Evolutionary conservation across 2,888 invertebrate species (phyloP).

Genomic region (Archips xylosteana): DNA sequence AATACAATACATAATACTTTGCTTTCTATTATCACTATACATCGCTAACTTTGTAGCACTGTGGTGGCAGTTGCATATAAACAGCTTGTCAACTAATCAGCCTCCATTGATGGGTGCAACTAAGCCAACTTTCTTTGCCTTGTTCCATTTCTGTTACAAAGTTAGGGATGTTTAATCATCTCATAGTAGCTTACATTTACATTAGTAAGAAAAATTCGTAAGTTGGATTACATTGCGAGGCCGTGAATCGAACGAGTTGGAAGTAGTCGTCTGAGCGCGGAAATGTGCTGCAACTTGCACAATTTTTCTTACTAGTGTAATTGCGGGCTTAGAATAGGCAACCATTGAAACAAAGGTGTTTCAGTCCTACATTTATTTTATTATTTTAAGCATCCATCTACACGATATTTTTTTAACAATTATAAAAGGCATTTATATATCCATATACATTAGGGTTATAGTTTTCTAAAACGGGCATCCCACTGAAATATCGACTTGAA

Average conservation of each 20-base stretch:
- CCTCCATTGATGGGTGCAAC: too few relatives aligned
- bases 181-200: neutral
- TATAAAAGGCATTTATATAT: conserved; percentile 92
- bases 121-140: too few relatives aligned
- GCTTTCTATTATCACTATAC: conserved; percentile 47
- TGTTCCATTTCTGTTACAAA: neutral
- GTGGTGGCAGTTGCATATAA: neutral
- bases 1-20: conserved; percentile 74
- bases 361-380: conserved; percentile 32
- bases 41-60: neutral
- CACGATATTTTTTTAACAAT: conserved; percentile 74
- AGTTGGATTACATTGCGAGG: too few relatives aligned
- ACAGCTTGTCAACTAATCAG: neutral
- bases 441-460: conserved; percentile 93
- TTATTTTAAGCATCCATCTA: conserved; percentile 47
- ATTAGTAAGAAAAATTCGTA: too few relatives aligned
- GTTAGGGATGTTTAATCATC: neutral
- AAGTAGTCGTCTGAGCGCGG: too few relatives aligned
- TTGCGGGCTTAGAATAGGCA: neutral
- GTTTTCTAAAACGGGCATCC: conserved; percentile 88
- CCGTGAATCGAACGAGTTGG: too few relatives aligned
- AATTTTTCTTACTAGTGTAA: too few relatives aligned
- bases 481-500: conserved; percentile 87
- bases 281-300: too few relatives aligned
- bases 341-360: conserved; percentile 23